A percentile compares a stretch with the other conserved stretches of the same genome.
Evolutionary conservation across 2,797 vertebrate species (phyloP).

Genomic region (Stomatorhinus walkeri): DNA sequence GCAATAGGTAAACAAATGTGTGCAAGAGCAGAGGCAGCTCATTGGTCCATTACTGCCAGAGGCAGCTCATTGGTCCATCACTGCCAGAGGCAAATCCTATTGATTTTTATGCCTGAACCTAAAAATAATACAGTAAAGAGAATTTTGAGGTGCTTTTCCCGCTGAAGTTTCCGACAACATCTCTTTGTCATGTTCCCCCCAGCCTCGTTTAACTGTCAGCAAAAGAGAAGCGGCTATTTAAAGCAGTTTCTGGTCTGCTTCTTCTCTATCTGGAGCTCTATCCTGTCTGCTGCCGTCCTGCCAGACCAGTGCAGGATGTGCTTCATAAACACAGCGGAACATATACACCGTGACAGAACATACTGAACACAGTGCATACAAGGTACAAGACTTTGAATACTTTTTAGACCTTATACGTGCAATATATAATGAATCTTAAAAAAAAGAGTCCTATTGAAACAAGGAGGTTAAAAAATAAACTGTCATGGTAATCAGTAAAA

Average conservation of each 20-base stretch:
- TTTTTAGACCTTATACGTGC: background rate
- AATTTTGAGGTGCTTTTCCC: background rate
- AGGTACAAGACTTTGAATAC: background rate
- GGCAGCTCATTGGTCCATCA: background rate
- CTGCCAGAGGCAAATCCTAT: background rate
- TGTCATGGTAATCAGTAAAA: background rate
- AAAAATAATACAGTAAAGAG: conserved; percentile 12
- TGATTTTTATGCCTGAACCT: background rate
- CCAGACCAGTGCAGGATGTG: background rate
- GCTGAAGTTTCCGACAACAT: background rate
- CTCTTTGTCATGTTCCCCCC: background rate
- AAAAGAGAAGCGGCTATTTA: background rate
- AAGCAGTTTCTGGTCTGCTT: conserved; percentile 10
- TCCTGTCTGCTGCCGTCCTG: background rate
- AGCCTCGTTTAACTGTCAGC: background rate
- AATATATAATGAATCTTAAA: background rate
- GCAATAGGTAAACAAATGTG: background rate
- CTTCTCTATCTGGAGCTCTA: background rate
- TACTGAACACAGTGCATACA: background rate
- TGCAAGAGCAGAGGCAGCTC: background rate
- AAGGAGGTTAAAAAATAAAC: background rate
- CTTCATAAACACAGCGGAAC: background rate
- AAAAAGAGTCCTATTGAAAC: background rate
- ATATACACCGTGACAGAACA: background rate
- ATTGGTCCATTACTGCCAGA: background rate